Conservation (phyloP, 2,113 vertebrate species). For the Silurus meridionalis region DNA sequence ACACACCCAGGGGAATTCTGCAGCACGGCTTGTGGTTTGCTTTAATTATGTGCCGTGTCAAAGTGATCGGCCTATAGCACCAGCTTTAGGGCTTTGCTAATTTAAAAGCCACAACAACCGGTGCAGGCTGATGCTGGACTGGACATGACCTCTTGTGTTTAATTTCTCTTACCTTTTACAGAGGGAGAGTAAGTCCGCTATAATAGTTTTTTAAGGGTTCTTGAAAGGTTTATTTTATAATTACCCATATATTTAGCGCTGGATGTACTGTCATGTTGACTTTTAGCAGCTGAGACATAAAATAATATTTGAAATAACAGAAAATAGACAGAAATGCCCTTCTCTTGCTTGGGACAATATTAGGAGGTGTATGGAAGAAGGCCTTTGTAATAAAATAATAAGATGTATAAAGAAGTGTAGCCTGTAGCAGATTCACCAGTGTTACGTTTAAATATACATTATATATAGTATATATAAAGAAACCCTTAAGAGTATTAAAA, state of each 20-base stretch:
- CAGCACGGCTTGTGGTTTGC: conserved; percentile 33
- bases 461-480: too few species aligned
- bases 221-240: background rate
- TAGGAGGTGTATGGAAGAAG: background rate
- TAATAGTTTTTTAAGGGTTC: background rate
- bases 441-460: too few species aligned
- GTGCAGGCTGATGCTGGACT: background rate
- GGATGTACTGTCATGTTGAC: background rate
- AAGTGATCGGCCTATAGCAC: conserved; percentile 32
- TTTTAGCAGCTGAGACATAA: background rate
- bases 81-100: conserved; percentile 22
- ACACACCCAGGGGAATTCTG: conserved; percentile 26
- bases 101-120: conserved; percentile 31
- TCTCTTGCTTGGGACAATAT: background rate
- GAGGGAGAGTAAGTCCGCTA: background rate
- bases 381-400: background rate
- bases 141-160: background rate
- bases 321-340: background rate
- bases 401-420: background rate
- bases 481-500: background rate
- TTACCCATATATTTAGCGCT: background rate
- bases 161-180: background rate
- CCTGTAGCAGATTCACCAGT: background rate
- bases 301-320: background rate
- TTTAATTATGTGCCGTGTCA: conserved; percentile 45